Percentiles rank a stretch among this genome's conserved stretches.
These are phyloP conservation scores for Bombus breviceps DNA, from an alignment of 1,140 invertebrate genomes.

Conservation along the genomic window DNA sequence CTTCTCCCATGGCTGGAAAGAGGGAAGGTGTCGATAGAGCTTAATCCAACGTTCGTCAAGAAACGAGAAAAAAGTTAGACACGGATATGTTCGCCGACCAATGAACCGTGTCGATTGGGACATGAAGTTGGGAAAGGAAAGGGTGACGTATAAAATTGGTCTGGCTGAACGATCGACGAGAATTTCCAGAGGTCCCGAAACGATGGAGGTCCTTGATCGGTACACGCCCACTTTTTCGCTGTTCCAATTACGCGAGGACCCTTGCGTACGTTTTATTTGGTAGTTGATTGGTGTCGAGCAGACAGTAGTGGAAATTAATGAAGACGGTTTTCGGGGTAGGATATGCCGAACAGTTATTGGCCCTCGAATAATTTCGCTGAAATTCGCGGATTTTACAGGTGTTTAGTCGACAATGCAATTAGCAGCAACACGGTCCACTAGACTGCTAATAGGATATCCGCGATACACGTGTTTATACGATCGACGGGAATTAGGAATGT, in stretches of 20 bases:
- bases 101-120: not conserved
- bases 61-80: not conserved
- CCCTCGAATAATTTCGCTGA: conserved; percentile 18
- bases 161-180: conserved; percentile 38
- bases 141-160: conserved; percentile 55
- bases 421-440: conserved; percentile 20
- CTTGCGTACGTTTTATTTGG: conserved; percentile 58
- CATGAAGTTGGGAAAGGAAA: conserved; percentile 16
- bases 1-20: not conserved
- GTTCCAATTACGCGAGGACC: conserved; percentile 73
- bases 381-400: conserved; percentile 37
- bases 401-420: conserved; percentile 26
- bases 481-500: conserved; percentile 27
- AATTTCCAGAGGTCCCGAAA: conserved; percentile 54
- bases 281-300: conserved; percentile 64
- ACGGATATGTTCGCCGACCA: not conserved
- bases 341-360: conserved; percentile 49
- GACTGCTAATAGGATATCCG: not conserved
- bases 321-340: conserved; percentile 61
- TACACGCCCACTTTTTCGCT: conserved; percentile 75
- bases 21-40: not conserved
- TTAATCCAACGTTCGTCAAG: too few relatives aligned
- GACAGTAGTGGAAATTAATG: conserved; percentile 68
- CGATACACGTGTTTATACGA: conserved; percentile 1
- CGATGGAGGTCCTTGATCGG: conserved; percentile 50